Percentiles rank a stretch among this genome's conserved stretches.
Evolutionary conservation across 1,140 invertebrate genomes (phyloP).

Genomic region (Drosophila nigromelanica): DNA sequence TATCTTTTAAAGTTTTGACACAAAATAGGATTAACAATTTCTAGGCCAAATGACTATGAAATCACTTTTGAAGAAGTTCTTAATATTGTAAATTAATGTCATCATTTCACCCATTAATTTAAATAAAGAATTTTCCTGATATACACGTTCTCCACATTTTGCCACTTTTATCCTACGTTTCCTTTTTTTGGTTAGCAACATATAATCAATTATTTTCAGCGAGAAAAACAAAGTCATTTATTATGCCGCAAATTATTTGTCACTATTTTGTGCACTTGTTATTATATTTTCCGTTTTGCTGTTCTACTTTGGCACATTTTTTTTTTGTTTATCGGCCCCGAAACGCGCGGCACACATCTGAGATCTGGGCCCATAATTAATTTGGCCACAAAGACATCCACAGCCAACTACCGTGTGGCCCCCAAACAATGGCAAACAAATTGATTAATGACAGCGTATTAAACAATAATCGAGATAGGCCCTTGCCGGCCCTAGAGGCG

Average conservation of each 20-base stretch:
- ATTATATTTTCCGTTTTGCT: slow-evolving; percentile 24
- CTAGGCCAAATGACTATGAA: too few relatives aligned
- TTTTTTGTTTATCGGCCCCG: slow-evolving; percentile 63
- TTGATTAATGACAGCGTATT: slow-evolving; percentile 81
- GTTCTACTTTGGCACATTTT: slow-evolving; percentile 34
- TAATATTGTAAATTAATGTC: too few relatives aligned
- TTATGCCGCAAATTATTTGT: slow-evolving; percentile 76
- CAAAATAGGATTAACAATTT: too few relatives aligned
- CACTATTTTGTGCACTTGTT: slow-evolving; percentile 74
- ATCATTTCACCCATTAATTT: too few relatives aligned
- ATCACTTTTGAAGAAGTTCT: too few relatives aligned
- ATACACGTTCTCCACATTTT: neutral
- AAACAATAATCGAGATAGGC: slow-evolving; percentile 82
- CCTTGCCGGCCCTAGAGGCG: neutral
- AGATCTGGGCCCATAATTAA: slow-evolving; percentile 70
- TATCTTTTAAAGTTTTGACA: too few relatives aligned
- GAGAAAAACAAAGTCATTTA: slow-evolving; percentile 77
- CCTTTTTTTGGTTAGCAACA: slow-evolving; percentile 11
- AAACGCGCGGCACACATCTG: slow-evolving; percentile 44
- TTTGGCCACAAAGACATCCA: slow-evolving; percentile 62
- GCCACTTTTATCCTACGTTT: slow-evolving; percentile 34
- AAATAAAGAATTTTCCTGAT: too few relatives aligned
- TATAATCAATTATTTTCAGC: slow-evolving; percentile 66
- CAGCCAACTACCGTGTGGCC: slow-evolving; percentile 42
- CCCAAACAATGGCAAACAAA: slow-evolving; percentile 80